phyloP scores from a whole-genome alignment of 1,140 invertebrate species.

The Sycophaga agraensis region DNA sequence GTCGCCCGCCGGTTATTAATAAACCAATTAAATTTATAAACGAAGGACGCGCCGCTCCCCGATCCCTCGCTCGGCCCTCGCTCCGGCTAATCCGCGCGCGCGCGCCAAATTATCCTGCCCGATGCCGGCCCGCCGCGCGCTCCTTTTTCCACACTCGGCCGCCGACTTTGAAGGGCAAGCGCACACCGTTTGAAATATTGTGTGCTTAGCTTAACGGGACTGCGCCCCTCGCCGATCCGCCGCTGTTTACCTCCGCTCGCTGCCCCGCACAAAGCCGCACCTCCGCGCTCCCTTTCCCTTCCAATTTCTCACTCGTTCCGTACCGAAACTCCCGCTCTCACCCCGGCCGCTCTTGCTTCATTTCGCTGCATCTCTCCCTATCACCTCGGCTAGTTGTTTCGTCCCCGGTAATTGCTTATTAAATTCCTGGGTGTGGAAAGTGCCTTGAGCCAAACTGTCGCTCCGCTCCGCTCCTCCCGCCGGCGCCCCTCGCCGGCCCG shows the following conservation, averaged over 20 bases:
- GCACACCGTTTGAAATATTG: conserved; percentile 48
- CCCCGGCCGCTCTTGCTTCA: not conserved
- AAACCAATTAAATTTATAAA: no score
- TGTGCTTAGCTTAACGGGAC: conserved; percentile 27
- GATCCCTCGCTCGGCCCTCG: no score
- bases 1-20: no score
- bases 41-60: no score
- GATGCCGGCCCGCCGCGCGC: no score
- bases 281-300: not conserved
- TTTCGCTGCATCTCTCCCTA: conserved; percentile 1
- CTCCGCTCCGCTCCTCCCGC: no score
- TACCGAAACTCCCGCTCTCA: not conserved
- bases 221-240: conserved; percentile 7
- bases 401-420: conserved; percentile 51
- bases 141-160: no score
- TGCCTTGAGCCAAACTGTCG: not conserved
- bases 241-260: conserved; percentile 15
- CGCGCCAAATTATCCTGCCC: no score
- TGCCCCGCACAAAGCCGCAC: conserved; percentile 2
- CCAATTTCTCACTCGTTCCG: conserved; percentile 3
- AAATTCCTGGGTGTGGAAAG: conserved; percentile 42
- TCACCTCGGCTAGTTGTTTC: conserved; percentile 37
- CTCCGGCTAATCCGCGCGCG: no score
- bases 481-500: no score
- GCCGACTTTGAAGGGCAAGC: conserved; percentile 34